Evolutionary conservation across 2,113 vertebrate species (phyloP).

Genomic region (Tricholaema leucomelas): DNA sequence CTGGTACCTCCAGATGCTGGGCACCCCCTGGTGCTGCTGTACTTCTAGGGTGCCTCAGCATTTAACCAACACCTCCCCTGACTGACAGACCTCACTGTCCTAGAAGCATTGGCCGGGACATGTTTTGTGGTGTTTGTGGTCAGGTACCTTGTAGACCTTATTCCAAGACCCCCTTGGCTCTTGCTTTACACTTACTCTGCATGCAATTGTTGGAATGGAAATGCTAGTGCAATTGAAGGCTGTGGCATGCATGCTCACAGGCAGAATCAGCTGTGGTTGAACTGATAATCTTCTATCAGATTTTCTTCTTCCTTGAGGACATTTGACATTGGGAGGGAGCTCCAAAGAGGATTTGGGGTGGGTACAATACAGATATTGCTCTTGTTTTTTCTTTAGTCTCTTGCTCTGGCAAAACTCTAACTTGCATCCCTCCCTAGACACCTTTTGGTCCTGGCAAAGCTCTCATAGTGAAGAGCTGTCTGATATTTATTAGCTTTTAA

Average conservation of each 20-base stretch:
- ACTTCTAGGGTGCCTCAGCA: neutral
- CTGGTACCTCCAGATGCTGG: neutral
- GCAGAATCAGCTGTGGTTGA: neutral
- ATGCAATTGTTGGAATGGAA: neutral
- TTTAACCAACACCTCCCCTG: neutral
- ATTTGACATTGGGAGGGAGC: neutral
- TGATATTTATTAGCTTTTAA: neutral
- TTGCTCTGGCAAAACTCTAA: neutral
- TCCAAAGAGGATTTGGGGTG: neutral
- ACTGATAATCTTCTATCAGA: neutral
- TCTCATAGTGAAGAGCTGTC: neutral
- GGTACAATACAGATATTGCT: neutral
- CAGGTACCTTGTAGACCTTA: neutral
- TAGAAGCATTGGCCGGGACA: fast-evolving
- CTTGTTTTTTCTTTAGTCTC: neutral
- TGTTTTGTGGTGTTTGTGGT: neutral
- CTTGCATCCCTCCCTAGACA: neutral
- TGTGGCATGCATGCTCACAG: neutral
- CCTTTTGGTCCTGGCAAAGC: neutral
- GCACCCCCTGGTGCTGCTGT: fast-evolving
- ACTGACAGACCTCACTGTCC: neutral
- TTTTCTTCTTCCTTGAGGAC: neutral
- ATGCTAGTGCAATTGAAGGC: neutral
- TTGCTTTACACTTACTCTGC: neutral
- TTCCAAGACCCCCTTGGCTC: neutral